phyloP scores from a whole-genome alignment of 2,888 invertebrate genomes.

The Ennomos erosarius region DNA sequence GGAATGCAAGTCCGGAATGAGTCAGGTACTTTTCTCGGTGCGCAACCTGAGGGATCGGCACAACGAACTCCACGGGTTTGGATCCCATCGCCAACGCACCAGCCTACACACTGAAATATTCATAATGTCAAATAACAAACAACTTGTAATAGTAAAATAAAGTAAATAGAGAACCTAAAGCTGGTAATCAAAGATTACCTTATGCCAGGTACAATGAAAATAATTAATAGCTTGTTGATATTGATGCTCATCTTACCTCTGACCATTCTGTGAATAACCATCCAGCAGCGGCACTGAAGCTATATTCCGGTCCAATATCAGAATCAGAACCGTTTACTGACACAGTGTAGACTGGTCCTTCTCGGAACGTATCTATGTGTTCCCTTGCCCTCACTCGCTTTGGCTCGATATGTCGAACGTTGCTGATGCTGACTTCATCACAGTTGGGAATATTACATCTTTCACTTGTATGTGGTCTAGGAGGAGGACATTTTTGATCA shows the following conservation, averaged over 20 bases:
- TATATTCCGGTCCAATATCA: conserved; percentile 73
- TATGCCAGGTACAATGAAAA: too few relatives aligned
- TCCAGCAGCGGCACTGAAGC: conserved; percentile 68
- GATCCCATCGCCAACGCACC: conserved; percentile 89
- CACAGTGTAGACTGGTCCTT: conserved; percentile 73
- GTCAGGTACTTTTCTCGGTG: conserved; percentile 85
- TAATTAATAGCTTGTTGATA: too few relatives aligned
- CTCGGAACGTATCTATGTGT: conserved; percentile 67
- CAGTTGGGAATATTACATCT: conserved; percentile 70
- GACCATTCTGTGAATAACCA: conserved; percentile 87
- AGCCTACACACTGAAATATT: conserved; percentile 87
- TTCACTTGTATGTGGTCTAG: conserved; percentile 66
- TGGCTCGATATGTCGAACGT: conserved; percentile 55
- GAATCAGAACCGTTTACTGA: conserved; percentile 65
- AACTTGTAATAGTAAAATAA: too few relatives aligned
- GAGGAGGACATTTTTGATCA: conserved; percentile 69
- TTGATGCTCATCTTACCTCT: conserved; percentile 64
- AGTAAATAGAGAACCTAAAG: background rate
- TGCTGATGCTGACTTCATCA: conserved; percentile 43
- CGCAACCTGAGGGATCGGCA: conserved; percentile 87
- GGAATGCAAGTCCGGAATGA: conserved; percentile 87
- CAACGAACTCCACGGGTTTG: conserved; percentile 91
- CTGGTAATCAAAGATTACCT: background rate
- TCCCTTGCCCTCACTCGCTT: conserved; percentile 58
- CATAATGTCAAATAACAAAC: background rate